phyloP scores from a whole-genome alignment of 1,140 invertebrate species.

The Drosophila sucinea region DNA sequence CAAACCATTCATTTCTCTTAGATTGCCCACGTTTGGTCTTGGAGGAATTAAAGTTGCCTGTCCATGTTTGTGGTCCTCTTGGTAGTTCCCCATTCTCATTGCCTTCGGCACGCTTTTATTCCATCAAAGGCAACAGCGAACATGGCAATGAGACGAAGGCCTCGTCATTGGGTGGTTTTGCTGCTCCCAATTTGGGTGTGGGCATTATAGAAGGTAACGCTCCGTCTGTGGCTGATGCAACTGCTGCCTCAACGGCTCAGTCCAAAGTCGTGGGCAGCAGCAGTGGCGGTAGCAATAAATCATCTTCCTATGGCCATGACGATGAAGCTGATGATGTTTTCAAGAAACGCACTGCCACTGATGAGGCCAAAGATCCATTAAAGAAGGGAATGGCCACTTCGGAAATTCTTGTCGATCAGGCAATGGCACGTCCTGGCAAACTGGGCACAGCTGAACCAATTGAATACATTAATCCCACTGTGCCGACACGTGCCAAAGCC shows the following conservation, averaged over 20 bases:
- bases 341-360: not conserved
- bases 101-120: constrained; percentile 18
- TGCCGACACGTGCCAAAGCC: constrained; percentile 1
- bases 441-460: constrained; percentile 11
- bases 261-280: not conserved
- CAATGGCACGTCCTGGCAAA: constrained; percentile 5
- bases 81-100: not conserved
- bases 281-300: not conserved
- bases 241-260: not conserved
- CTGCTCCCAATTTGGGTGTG: not conserved
- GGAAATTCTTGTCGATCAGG: not conserved
- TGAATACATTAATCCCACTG: not conserved
- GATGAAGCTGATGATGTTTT: not conserved
- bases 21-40: constrained; percentile 8
- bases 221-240: not conserved
- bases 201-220: not conserved
- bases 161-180: not conserved
- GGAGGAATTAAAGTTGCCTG: not conserved
- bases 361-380: not conserved
- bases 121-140: constrained; percentile 14
- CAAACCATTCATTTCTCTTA: not conserved
- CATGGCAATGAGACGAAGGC: constrained; percentile 8
- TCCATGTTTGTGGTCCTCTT: not conserved
- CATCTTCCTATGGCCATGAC: not conserved
- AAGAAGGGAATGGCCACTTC: constrained; percentile 11